Conservation (phyloP, 2,797 vertebrate species). For the Pipistrellus nathusii region DNA sequence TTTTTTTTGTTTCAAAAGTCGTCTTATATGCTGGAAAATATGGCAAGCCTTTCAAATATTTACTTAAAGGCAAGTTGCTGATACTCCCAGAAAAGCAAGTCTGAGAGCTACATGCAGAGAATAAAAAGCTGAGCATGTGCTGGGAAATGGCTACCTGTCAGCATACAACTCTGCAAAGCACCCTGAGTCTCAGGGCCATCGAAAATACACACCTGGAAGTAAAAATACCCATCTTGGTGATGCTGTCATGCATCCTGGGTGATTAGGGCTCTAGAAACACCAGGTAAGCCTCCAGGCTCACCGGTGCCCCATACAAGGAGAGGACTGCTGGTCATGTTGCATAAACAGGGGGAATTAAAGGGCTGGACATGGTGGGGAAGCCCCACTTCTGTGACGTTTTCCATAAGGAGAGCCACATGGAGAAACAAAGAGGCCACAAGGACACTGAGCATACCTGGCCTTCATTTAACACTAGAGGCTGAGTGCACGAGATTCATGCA, state of each 20-base stretch:
- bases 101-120: background rate
- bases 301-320: background rate
- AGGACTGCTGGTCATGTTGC: too few relatives aligned
- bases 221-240: background rate
- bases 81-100: background rate
- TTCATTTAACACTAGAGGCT: background rate
- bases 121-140: background rate
- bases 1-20: too few relatives aligned
- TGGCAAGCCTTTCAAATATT: slow-evolving; percentile 59
- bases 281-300: background rate
- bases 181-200: background rate
- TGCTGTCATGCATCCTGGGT: background rate
- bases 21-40: too few relatives aligned
- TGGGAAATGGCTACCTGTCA: background rate
- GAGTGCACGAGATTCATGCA: too few relatives aligned
- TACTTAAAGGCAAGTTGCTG: slow-evolving; percentile 30
- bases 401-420: background rate
- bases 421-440: background rate
- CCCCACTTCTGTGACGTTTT: background rate
- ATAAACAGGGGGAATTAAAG: background rate
- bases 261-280: background rate
- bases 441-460: background rate
- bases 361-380: background rate
- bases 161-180: background rate
- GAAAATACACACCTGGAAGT: background rate